Conservation (phyloP, 2,888 invertebrate genomes). For the Trachelus troglodyta region DNA sequence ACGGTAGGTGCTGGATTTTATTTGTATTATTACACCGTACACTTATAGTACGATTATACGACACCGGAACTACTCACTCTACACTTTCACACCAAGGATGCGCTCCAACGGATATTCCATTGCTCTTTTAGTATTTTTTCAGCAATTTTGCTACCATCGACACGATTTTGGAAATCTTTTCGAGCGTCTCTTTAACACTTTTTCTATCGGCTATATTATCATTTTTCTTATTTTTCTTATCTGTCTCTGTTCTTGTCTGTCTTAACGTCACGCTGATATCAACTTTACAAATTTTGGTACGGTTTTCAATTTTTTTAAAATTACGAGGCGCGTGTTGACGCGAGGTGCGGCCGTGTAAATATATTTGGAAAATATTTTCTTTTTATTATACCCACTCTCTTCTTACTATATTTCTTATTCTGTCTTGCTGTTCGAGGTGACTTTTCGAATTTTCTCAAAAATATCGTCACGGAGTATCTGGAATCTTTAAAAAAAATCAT, state of each 20-base stretch:
- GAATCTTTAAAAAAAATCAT: not conserved
- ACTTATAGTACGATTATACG: slow-evolving; percentile 28
- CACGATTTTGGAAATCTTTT: not conserved
- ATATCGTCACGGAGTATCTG: not conserved
- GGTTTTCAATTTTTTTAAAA: not conserved
- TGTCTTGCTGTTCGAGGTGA: slow-evolving; percentile 7
- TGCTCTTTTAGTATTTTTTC: not conserved
- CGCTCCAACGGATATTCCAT: slow-evolving; percentile 25
- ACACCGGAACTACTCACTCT: slow-evolving; percentile 30
- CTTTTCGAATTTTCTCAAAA: slow-evolving; percentile 18
- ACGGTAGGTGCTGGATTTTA: slow-evolving; percentile 50
- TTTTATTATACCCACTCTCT: slow-evolving; percentile 2
- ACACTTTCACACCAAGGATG: slow-evolving; percentile 24
- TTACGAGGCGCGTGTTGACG: slow-evolving; percentile 56
- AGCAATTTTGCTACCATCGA: not conserved
- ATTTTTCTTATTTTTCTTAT: slow-evolving; percentile 22
- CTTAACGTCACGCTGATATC: not conserved
- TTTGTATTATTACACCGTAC: slow-evolving; percentile 12
- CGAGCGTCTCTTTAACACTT: not conserved
- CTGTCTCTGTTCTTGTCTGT: slow-evolving; percentile 7
- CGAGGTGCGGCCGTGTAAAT: slow-evolving; percentile 61
- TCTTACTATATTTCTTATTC: slow-evolving; percentile 6
- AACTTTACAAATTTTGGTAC: not conserved
- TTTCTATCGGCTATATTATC: slow-evolving; percentile 14
- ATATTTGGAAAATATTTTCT: slow-evolving; percentile 20